Conservation (phyloP, 92 coral and sea anemone genomes). For the Porites cylindrica region DNA sequence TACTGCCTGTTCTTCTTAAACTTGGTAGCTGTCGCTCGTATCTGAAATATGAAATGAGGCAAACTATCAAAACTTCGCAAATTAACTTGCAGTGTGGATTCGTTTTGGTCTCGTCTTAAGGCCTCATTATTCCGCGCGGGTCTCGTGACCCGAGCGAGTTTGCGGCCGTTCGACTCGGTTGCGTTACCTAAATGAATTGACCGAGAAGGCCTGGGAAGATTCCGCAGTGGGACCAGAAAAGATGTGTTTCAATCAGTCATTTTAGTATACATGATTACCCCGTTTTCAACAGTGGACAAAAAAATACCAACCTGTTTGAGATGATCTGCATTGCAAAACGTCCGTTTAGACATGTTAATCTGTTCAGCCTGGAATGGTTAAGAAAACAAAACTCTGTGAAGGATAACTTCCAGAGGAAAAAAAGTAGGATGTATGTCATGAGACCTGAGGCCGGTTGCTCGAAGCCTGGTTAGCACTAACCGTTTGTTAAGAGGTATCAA, state of each 20-base stretch:
- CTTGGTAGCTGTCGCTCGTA: constrained; percentile 89
- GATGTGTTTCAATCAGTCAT: not conserved
- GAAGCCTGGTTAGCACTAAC: too few species aligned
- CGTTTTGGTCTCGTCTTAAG: too few species aligned
- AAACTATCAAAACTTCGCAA: not conserved
- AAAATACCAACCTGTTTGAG: constrained; percentile 79
- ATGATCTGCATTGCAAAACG: constrained; percentile 90
- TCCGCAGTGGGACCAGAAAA: not conserved
- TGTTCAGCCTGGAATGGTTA: constrained; percentile 59
- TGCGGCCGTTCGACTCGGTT: too few species aligned
- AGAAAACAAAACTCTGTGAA: not conserved
- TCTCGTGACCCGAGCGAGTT: too few species aligned
- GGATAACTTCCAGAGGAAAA: too few species aligned
- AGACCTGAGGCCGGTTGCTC: too few species aligned
- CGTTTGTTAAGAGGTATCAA: too few species aligned
- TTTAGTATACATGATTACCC: not conserved
- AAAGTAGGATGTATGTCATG: too few species aligned
- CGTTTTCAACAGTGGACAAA: not conserved
- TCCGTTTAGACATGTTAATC: constrained; percentile 66
- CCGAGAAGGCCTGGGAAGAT: too few species aligned
- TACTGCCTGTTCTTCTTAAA: constrained; percentile 73
- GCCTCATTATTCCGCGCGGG: too few species aligned
- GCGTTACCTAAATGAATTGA: too few species aligned
- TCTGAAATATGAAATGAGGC: constrained; percentile 52
- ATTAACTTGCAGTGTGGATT: not conserved